Conservation (phyloP, 1,140 invertebrate genomes). For the Heliconius hermathena region DNA sequence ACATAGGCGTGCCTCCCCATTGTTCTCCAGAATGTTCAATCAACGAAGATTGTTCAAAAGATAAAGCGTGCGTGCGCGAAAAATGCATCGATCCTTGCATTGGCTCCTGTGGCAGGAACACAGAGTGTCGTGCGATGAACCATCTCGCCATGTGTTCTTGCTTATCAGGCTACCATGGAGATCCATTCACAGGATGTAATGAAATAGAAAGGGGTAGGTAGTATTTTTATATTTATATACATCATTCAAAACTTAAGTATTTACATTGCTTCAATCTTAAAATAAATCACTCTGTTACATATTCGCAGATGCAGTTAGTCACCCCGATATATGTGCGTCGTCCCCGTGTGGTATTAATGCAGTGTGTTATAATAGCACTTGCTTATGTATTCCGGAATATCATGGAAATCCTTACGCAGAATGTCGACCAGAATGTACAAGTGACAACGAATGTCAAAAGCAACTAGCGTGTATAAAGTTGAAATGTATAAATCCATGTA, state of each 20-base stretch:
- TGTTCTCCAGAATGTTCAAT: conserved; percentile 87
- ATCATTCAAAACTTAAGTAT: neutral
- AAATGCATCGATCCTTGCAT: conserved; percentile 87
- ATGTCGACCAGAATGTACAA: conserved; percentile 86
- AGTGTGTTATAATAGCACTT: conserved; percentile 86
- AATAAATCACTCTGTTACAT: neutral
- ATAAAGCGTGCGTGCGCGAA: conserved; percentile 85
- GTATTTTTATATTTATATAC: conserved; percentile 48
- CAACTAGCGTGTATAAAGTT: conserved; percentile 91
- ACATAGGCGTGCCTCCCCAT: conserved; percentile 84
- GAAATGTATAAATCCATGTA: conserved; percentile 91
- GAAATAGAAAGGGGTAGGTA: conserved; percentile 84
- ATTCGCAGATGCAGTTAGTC: neutral
- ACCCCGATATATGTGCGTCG: conserved; percentile 83
- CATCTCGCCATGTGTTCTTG: conserved; percentile 85
- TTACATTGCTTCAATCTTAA: neutral
- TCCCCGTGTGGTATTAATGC: conserved; percentile 90
- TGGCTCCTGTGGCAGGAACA: conserved; percentile 85
- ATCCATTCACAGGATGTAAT: conserved; percentile 85
- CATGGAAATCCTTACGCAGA: conserved; percentile 84
- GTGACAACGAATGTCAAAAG: conserved; percentile 89
- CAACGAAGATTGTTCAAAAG: conserved; percentile 85
- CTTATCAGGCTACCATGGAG: conserved; percentile 83
- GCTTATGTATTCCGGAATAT: conserved; percentile 83
- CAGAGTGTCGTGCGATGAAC: conserved; percentile 84